A percentile compares a stretch with the other conserved stretches of the same genome.
These are phyloP conservation scores for Cerastis leucographa DNA, from an alignment of 2,888 invertebrate genomes.

Conservation along the genomic window DNA sequence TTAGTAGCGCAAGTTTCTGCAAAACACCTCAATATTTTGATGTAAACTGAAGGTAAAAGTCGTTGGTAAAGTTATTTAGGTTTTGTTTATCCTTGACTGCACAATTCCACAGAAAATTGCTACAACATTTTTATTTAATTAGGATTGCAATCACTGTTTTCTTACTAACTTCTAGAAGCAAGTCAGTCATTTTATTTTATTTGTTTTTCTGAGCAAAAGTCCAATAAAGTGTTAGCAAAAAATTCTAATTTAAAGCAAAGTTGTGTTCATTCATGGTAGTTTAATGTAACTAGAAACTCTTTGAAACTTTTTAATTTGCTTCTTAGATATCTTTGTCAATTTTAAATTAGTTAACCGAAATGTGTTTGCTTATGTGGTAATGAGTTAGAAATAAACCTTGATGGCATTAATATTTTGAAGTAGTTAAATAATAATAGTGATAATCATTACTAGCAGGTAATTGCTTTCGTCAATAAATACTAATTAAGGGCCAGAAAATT, in stretches of 20 bases:
- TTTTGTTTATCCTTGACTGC: not conserved
- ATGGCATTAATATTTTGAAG: not conserved
- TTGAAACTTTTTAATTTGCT: conserved; percentile 13
- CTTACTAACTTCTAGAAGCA: not conserved
- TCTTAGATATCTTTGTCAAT: not conserved
- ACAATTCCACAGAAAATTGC: not conserved
- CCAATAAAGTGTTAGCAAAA: conserved; percentile 3
- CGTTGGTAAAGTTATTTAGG: not conserved
- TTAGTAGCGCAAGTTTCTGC: not conserved
- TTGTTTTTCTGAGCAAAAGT: not conserved
- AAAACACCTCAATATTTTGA: not conserved
- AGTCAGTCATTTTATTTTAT: not conserved
- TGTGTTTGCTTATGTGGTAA: not conserved
- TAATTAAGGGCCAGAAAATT: not conserved
- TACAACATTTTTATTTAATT: not conserved
- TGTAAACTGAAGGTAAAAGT: not conserved
- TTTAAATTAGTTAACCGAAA: conserved; percentile 4
- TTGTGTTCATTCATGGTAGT: conserved; percentile 2
- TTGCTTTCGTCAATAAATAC: not conserved
- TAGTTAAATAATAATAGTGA: not conserved
- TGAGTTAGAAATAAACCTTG: not conserved
- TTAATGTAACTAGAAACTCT: not conserved
- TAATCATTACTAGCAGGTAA: not conserved
- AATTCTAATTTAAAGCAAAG: not conserved
- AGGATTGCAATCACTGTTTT: not conserved